A percentile compares a stretch with the other conserved stretches of the same genome.
phyloP scores from a whole-genome alignment of 2,797 vertebrate genomes.

The Uromys caudimaculatus region DNA sequence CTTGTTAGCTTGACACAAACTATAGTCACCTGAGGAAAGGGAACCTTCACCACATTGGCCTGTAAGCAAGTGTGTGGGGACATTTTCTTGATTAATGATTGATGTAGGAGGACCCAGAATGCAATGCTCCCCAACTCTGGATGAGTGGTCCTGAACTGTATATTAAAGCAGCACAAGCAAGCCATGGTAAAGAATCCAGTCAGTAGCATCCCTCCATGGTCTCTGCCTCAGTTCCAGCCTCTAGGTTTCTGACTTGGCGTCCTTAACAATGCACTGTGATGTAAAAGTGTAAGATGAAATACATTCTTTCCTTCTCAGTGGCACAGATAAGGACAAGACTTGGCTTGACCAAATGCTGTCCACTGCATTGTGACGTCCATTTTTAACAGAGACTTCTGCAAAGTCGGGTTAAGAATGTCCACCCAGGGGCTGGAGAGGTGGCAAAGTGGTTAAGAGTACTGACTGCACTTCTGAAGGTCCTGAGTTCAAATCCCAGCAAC shows the following conservation, averaged over 20 bases:
- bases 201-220: not conserved
- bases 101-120: too few relatives aligned
- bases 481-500: too few relatives aligned
- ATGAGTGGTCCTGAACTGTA: not conserved
- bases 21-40: not conserved
- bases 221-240: not conserved
- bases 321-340: not conserved
- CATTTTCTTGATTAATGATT: not conserved
- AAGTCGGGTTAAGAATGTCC: not conserved
- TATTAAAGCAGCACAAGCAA: not conserved
- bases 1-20: not conserved
- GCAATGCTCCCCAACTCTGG: not conserved
- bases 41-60: not conserved
- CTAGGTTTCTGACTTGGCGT: not conserved
- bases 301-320: not conserved
- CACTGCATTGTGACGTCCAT: not conserved
- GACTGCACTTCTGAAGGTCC: too few relatives aligned
- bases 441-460: too few relatives aligned
- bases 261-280: not conserved
- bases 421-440: too few relatives aligned
- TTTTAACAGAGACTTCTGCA: not conserved
- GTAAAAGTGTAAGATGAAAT: not conserved
- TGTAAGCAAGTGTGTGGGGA: not conserved
- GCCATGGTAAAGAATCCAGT: not conserved
- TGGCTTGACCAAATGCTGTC: not conserved